phyloP scores from a whole-genome alignment of 2,113 vertebrate genomes.

The Gila orcuttii region DNA sequence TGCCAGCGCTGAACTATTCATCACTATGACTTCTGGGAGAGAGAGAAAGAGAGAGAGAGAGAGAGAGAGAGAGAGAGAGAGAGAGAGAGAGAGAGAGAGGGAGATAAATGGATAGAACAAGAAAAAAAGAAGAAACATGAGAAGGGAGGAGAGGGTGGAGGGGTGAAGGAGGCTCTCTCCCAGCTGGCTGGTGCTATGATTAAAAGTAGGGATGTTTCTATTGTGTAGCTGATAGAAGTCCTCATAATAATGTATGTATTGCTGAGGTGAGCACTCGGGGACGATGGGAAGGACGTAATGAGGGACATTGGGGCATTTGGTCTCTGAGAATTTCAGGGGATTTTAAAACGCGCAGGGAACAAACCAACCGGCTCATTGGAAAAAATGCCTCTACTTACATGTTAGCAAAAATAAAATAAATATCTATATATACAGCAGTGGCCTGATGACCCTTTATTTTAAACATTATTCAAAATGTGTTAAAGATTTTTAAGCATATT shows the following conservation, averaged over 20 bases:
- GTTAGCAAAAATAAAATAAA: background rate
- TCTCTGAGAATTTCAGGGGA: background rate
- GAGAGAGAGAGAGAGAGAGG: slow-evolving; percentile 39
- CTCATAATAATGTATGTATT: slow-evolving; percentile 59
- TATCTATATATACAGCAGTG: background rate
- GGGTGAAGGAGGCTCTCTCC: slow-evolving; percentile 62
- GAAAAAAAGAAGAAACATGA: slow-evolving; percentile 64
- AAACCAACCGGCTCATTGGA: slow-evolving; percentile 26
- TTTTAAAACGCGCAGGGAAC: slow-evolving; percentile 35
- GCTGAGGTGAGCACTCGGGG: slow-evolving; percentile 57
- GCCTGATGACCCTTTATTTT: too few relatives aligned
- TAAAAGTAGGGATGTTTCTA: slow-evolving; percentile 71
- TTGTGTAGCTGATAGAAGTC: slow-evolving; percentile 60
- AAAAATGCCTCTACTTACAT: background rate
- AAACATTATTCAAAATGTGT: too few relatives aligned
- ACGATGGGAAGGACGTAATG: slow-evolving; percentile 42
- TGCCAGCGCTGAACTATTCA: slow-evolving; percentile 74
- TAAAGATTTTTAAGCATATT: too few relatives aligned
- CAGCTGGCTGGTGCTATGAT: slow-evolving; percentile 69
- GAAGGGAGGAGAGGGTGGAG: slow-evolving; percentile 63
- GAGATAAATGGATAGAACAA: slow-evolving; percentile 45
- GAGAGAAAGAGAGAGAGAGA: slow-evolving; percentile 46
- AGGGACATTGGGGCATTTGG: slow-evolving; percentile 26
- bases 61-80: slow-evolving; percentile 39
- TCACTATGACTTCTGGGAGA: slow-evolving; percentile 73